These are phyloP conservation scores for Hypomecis atomaria DNA, from an alignment of 2,888 invertebrate genomes.

Conservation along the genomic window DNA sequence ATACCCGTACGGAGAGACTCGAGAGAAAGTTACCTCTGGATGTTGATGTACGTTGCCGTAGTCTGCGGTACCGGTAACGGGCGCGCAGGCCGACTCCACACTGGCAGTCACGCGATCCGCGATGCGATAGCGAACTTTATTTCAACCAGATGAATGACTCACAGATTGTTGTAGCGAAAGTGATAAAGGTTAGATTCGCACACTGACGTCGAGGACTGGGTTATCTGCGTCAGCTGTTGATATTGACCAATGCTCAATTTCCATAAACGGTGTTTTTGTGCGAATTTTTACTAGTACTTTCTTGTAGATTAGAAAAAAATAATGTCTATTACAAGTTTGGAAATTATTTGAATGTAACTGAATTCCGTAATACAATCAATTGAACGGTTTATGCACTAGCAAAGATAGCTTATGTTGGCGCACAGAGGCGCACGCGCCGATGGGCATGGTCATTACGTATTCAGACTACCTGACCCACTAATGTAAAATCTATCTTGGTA, in stretches of 20 bases:
- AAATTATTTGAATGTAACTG: no score
- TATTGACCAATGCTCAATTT: no score
- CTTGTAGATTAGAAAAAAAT: no score
- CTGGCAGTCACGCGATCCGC: conserved; percentile 1
- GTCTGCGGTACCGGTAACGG: conserved; percentile 24
- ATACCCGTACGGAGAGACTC: conserved; percentile 1
- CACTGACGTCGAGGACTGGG: background rate
- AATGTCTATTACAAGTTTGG: no score
- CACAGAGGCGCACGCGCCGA: conserved; percentile 31
- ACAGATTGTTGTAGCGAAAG: conserved; percentile 14
- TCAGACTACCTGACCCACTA: conserved; percentile 39
- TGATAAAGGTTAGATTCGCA: conserved; percentile 1
- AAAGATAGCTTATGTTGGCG: conserved; percentile 10
- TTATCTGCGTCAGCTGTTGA: no score
- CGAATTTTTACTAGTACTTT: no score
- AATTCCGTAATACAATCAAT: no score
- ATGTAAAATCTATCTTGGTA: conserved; percentile 30
- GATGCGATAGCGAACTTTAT: conserved; percentile 6
- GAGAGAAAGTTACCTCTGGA: conserved; percentile 36
- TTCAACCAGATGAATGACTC: conserved; percentile 4
- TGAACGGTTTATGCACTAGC: background rate
- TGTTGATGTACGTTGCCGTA: background rate
- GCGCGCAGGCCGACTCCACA: background rate
- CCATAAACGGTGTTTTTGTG: no score
- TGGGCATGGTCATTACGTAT: conserved; percentile 30